Evolutionary conservation across 2,797 vertebrate species (phyloP), one percentile per base, ranked within the genome.

Genomic region (Coracias cyanogaster): DNA sequence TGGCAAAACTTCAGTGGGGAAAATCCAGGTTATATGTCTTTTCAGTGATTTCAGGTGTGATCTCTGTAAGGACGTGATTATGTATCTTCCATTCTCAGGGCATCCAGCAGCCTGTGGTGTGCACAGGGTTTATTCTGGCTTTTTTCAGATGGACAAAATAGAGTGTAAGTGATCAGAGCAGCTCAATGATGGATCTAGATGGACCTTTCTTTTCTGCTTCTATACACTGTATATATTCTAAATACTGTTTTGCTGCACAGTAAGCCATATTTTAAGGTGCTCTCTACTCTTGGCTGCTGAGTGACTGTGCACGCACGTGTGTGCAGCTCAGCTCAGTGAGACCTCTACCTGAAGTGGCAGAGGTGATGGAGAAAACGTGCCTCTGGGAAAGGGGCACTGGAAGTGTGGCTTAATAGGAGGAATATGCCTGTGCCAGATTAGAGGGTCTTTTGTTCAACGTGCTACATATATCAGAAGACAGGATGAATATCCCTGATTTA

Each of bases 281-380:
- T 62, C 11, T 11, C 2, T 55, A 4, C 37, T 62, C 2, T 2
- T 39, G 52, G 15, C 43, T 85, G 49, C 19, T 54, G 62, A 22
- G 29, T 20, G 51, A 5, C 43, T 24, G 29, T 28, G 29, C 20
- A 2, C 3, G 7, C 29, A 10, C 0, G 1, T n/a, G 6, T 51
- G n/a, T 0, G 1, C 31, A 21, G 33, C 31, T 82, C 48, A 62
- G 65, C 65, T 73, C 28, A 46, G 79, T n/a, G 8, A 57, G 29
- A 57, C 3, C 26, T 41, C 1, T 1, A 13, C 52, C 60, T 52
- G 39, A 55, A 48, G 69, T 54, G 82, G 54, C 60, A 39, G n/a
- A 48, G 39, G 67, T 62, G 66, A 41, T 33, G 46, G 79, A 43
- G 46, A 62, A 69, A 8, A 21, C 0, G 3, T 48, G 17, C 7